A percentile compares a stretch with the other conserved stretches of the same genome.
These are phyloP conservation scores for Sminthurinus aureus DNA, from an alignment of 2,888 invertebrate genomes.

Conservation along the genomic window DNA sequence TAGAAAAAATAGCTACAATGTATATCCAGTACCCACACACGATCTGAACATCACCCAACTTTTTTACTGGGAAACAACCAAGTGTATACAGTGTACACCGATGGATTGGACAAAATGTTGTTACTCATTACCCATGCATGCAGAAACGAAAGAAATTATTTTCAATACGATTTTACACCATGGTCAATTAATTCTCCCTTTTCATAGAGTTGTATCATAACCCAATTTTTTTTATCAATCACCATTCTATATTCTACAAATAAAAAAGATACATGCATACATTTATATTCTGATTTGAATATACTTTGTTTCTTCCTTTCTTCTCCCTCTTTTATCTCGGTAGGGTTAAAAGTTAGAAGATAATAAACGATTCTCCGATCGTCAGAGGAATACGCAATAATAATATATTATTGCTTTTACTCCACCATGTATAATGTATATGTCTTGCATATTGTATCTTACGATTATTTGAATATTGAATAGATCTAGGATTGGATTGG, in stretches of 20 bases:
- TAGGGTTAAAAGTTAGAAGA: background rate
- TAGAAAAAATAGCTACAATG: too few species aligned
- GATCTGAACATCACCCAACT: too few species aligned
- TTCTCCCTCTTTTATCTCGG: background rate
- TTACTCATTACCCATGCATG: slow-evolving; percentile 2
- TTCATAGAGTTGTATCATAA: background rate
- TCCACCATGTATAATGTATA: too few species aligned
- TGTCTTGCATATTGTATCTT: too few species aligned
- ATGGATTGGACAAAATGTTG: background rate
- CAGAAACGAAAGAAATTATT: background rate
- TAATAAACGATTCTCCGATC: too few species aligned
- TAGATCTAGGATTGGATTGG: too few species aligned
- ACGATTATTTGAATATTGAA: too few species aligned
- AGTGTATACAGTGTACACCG: background rate
- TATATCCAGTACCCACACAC: too few species aligned
- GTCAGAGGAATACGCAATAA: too few species aligned
- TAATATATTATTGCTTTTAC: too few species aligned
- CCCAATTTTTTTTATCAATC: slow-evolving; percentile 8
- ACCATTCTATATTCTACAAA: background rate
- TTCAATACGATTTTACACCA: slow-evolving; percentile 19
- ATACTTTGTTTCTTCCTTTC: background rate
- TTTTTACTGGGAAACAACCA: background rate
- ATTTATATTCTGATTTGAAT: background rate
- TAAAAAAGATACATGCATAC: background rate
- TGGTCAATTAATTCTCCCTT: slow-evolving; percentile 11